phyloP scores from a whole-genome alignment of 2,888 invertebrate species.

The Drosophila imparisetae region DNA sequence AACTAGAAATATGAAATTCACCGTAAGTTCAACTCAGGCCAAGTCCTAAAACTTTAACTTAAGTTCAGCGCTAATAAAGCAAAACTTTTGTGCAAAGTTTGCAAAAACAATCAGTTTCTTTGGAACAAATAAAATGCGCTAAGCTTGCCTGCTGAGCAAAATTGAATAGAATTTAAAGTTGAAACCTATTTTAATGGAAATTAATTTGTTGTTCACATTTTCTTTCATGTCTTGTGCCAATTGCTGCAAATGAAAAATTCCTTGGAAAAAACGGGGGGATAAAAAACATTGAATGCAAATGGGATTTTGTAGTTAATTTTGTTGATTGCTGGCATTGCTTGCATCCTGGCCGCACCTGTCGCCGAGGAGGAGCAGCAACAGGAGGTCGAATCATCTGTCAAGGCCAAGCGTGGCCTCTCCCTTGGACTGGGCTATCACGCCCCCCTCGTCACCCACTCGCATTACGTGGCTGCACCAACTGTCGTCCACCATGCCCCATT shows the following conservation, averaged over 20 bases:
- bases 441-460: conserved; percentile 77
- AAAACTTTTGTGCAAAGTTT: background rate
- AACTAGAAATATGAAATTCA: conserved; percentile 65
- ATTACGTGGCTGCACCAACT: conserved; percentile 75
- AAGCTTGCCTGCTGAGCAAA: too few relatives aligned
- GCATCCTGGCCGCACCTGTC: conserved; percentile 74
- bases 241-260: conserved; percentile 42
- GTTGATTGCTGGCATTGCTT: conserved; percentile 62
- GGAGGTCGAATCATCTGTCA: conserved; percentile 59
- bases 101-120: background rate
- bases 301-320: conserved; percentile 59
- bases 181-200: background rate
- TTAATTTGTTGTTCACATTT: background rate
- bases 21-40: conserved; percentile 61
- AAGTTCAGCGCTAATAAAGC: background rate
- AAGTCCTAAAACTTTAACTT: background rate
- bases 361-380: conserved; percentile 58
- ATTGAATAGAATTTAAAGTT: background rate
- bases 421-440: conserved; percentile 81
- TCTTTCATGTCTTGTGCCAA: conserved; percentile 8
- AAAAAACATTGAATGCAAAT: conserved; percentile 11
- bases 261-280: background rate
- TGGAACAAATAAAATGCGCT: fast-evolving
- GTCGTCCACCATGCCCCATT: conserved; percentile 76
- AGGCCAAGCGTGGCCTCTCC: conserved; percentile 79